Base-by-base conservation (phyloP, 2,113 vertebrate genomes). In the Anoplopoma fimbria region DNA sequence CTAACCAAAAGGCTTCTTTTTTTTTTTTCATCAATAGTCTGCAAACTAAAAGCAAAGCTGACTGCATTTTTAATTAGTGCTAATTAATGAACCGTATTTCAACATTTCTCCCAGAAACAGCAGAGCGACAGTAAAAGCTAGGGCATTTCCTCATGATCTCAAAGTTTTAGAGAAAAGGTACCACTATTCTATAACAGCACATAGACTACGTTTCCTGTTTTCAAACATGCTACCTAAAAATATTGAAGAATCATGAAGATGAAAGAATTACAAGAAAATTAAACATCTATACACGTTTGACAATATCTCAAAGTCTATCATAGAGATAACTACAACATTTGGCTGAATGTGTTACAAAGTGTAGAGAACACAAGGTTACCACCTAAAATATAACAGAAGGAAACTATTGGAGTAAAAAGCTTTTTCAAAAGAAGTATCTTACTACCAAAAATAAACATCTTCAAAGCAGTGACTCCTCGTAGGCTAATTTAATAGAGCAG, bases 401-500 rank as follows among this genome's bases (percentile, higher is more conserved):
- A 71, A 83, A 53, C 33, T 25, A 68, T 31, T 4, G 2, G 12
- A 73, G 31, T 70, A 57, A 74, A 75, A 63, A 62, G 12, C 70
- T 31, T 42, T 47, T n/a, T 8, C 4, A 1, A 61, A 81, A 65
- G 61, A 29, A 63, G 42, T 23, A 14, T 69, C 27, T 2, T 0
- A 29, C 92, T 92, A 92, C 88, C 85, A n/a, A 90, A 91, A 73
- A 91, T 74, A 86, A 87, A 93, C 90, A 93, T 94, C 85, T 75
- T 73, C 78, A 72, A 62, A 67, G 58, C 19, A 1, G 38, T 2
- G 40, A 62, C 74, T 79, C 55, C 38, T 69, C 47, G 14, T 40
- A 65, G 53, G 74, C 47, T 17, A 33, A 65, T 61, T 38, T 14
- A 84, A 80, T 2, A 79, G 13, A 62, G 25, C 13, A 25, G 27